A percentile compares a stretch with the other conserved stretches of the same genome.
Conservation (phyloP, 1,140 invertebrate species). For the Drosophila insularis region DNA sequence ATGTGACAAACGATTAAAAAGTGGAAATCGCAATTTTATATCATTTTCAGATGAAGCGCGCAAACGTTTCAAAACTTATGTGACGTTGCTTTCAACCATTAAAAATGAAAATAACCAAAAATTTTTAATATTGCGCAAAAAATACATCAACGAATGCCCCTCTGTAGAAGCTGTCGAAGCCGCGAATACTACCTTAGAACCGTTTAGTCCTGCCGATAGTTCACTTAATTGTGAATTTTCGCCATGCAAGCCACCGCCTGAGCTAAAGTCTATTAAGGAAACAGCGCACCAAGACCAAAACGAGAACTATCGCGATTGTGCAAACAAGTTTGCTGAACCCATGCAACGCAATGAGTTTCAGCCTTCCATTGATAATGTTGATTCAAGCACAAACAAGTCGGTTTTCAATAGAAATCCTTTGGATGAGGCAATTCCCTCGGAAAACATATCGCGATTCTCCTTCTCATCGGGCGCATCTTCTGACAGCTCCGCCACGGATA, state of each 20-base stretch:
- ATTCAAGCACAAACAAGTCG: conserved; percentile 16
- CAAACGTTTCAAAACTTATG: conserved; percentile 94
- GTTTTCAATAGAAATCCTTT: conserved; percentile 61
- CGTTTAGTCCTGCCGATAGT: conserved; percentile 60
- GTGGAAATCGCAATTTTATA: conserved; percentile 17
- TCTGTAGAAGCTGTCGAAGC: conserved; percentile 81
- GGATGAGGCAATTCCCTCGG: conserved; percentile 65
- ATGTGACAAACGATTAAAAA: conserved; percentile 12
- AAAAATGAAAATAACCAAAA: conserved; percentile 92
- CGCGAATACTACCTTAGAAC: conserved; percentile 60
- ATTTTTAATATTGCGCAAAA: conserved; percentile 91
- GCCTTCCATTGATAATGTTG: conserved; percentile 1
- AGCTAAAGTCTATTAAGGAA: conserved; percentile 75
- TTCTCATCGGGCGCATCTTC: conserved; percentile 73
- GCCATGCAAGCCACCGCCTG: conserved; percentile 87
- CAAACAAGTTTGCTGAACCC: conserved; percentile 67
- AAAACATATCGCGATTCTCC: conserved; percentile 76
- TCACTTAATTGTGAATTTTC: conserved; percentile 82
- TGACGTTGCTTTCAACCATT: conserved; percentile 93
- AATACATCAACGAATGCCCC: conserved; percentile 84
- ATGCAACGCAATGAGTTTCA: conserved; percentile 58
- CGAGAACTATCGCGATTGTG: conserved; percentile 73
- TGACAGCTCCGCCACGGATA: conserved; percentile 53
- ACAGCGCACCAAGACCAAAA: conserved; percentile 49
- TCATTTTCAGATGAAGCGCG: conserved; percentile 85